A percentile compares a stretch with the other conserved stretches of the same genome.
Conservation (phyloP, 2,888 invertebrate genomes). For the Kuschelorhynchus macadamiae region DNA sequence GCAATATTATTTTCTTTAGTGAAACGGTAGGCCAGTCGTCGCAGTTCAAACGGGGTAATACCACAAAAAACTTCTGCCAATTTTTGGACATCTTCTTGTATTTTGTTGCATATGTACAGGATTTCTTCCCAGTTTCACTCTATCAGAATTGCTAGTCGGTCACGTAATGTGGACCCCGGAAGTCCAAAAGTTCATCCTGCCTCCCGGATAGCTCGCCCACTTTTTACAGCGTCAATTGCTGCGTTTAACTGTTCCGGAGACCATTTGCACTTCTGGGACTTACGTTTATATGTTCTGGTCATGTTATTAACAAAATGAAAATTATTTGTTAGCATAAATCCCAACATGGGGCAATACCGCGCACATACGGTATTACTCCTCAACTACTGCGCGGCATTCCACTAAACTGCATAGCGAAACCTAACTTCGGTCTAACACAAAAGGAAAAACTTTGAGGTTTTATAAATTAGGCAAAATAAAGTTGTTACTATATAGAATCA, state of each 20-base stretch:
- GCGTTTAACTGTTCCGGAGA: background rate
- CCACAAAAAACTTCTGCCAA: constrained; percentile 4
- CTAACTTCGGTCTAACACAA: no score
- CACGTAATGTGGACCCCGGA: no score
- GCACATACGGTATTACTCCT: no score
- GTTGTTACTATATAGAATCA: no score
- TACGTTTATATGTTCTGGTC: no score
- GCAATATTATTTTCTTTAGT: background rate
- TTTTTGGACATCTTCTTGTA: background rate
- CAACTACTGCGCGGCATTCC: no score
- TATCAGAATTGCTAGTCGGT: background rate
- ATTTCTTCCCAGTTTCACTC: background rate
- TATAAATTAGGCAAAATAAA: no score
- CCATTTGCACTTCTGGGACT: background rate
- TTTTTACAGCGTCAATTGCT: background rate
- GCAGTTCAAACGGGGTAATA: constrained; percentile 1
- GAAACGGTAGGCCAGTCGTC: background rate
- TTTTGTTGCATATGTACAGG: background rate
- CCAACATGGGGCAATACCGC: no score
- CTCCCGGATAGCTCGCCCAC: background rate
- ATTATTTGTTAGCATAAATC: no score
- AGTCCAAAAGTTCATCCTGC: background rate
- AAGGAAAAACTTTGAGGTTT: no score
- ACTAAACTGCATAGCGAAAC: no score
- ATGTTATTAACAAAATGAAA: no score